Conservation (phyloP, 1,140 invertebrate species). For the fruit fly (Drosophila melanogaster) region DNA sequence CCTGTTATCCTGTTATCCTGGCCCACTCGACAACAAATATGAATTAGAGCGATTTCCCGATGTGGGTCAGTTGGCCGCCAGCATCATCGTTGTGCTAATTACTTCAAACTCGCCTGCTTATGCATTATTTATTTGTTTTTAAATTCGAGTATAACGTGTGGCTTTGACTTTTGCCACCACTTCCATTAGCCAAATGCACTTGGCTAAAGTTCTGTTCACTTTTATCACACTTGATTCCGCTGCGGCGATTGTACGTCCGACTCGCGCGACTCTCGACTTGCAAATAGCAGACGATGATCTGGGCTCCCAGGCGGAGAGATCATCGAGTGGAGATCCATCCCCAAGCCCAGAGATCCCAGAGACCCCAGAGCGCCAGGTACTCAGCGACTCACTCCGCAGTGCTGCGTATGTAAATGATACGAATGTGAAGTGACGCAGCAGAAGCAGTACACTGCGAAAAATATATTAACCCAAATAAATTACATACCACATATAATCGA, state of each 20-base stretch:
- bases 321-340: conserved; percentile 24
- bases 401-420: conserved; percentile 53
- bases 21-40: conserved; percentile 40
- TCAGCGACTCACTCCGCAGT: conserved; percentile 19
- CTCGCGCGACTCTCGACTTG: conserved; percentile 62
- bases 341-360: background rate
- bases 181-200: conserved; percentile 63
- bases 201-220: conserved; percentile 29
- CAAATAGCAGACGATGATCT: conserved; percentile 63
- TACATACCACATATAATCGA: background rate
- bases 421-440: conserved; percentile 47
- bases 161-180: conserved; percentile 45
- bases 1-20: conserved; percentile 7
- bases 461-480: no score
- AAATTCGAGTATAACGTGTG: conserved; percentile 3
- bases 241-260: conserved; percentile 50
- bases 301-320: conserved; percentile 22
- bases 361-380: conserved; percentile 40
- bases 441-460: conserved; percentile 12
- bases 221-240: conserved; percentile 3
- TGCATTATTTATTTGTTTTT: conserved; percentile 29
- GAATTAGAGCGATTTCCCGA: conserved; percentile 41
- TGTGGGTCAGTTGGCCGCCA: conserved; percentile 25
- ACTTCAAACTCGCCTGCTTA: conserved; percentile 27
- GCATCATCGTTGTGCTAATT: conserved; percentile 31